Conservation (phyloP, 2,888 invertebrate genomes). For the Tetranychus piercei region DNA sequence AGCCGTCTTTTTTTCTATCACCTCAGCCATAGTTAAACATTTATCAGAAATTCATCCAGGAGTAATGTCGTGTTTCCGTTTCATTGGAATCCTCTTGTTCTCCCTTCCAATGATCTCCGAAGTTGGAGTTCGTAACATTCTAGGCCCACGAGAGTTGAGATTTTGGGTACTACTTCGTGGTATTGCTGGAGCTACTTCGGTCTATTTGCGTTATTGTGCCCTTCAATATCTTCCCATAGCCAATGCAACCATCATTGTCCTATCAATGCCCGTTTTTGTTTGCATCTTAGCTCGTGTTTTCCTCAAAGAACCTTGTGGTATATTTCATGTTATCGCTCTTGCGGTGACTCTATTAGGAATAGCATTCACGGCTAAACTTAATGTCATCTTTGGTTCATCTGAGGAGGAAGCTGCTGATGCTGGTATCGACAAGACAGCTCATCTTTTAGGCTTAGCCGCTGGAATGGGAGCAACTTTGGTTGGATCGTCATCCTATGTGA, state of each 20-base stretch:
- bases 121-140: constrained; percentile 54
- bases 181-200: constrained; percentile 63
- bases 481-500: constrained; percentile 69
- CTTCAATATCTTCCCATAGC: constrained; percentile 76
- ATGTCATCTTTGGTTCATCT: constrained; percentile 49
- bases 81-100: constrained; percentile 64
- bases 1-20: constrained; percentile 69
- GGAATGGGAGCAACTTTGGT: constrained; percentile 69
- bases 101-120: constrained; percentile 60
- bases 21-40: constrained; percentile 76
- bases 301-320: constrained; percentile 66
- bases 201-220: constrained; percentile 77
- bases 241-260: constrained; percentile 50
- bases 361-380: constrained; percentile 66
- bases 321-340: constrained; percentile 65
- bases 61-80: constrained; percentile 69
- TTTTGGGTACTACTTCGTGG: constrained; percentile 58
- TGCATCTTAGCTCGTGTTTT: constrained; percentile 47
- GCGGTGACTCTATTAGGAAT: constrained; percentile 66
- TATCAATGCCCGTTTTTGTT: constrained; percentile 79
- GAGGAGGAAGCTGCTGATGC: background rate
- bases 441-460: constrained; percentile 57
- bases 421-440: constrained; percentile 15
- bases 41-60: constrained; percentile 60
- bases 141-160: constrained; percentile 53